A percentile compares a stretch with the other conserved stretches of the same genome.
Evolutionary conservation across 1,140 invertebrate species (phyloP).

Genomic region (Pachyrhynchus sulphureomaculatus): DNA sequence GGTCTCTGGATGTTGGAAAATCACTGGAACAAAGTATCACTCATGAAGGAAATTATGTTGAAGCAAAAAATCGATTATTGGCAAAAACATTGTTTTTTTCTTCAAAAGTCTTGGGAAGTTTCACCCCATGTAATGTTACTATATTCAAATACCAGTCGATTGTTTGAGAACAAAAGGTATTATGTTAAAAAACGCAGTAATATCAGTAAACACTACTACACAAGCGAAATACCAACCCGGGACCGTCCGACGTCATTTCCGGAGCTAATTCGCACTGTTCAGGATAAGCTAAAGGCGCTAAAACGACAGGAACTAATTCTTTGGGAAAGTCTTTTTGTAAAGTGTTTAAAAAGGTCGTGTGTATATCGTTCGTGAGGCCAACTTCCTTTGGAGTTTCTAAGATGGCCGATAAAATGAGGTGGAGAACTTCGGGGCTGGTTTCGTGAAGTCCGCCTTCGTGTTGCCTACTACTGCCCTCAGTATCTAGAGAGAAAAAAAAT

Average conservation of each 20-base stretch:
- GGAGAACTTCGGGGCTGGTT: conserved; percentile 82
- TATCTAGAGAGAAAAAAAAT: no score
- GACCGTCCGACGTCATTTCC: conserved; percentile 58
- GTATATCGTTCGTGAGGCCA: conserved; percentile 68
- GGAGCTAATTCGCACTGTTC: conserved; percentile 72
- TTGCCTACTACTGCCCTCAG: conserved; percentile 66
- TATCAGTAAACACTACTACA: no score
- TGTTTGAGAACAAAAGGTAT: no score
- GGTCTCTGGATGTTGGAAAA: no score
- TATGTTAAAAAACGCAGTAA: no score
- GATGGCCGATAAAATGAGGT: conserved; percentile 72
- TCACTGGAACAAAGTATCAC: no score
- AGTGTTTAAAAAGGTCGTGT: conserved; percentile 77
- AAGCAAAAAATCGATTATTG: no score
- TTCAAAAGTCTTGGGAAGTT: no score
- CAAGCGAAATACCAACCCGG: conserved; percentile 47
- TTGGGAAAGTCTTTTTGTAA: conserved; percentile 84
- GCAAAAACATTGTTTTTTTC: no score
- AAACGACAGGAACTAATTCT: conserved; percentile 81
- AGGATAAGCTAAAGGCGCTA: conserved; percentile 84
- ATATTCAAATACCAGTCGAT: no score
- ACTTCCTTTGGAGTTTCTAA: conserved; percentile 59
- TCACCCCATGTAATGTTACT: no score
- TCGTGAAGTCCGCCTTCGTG: conserved; percentile 84
- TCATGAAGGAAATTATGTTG: no score